These are phyloP conservation scores for Morelia viridis DNA, from an alignment of 2,797 vertebrate genomes.

Conservation along the genomic window DNA sequence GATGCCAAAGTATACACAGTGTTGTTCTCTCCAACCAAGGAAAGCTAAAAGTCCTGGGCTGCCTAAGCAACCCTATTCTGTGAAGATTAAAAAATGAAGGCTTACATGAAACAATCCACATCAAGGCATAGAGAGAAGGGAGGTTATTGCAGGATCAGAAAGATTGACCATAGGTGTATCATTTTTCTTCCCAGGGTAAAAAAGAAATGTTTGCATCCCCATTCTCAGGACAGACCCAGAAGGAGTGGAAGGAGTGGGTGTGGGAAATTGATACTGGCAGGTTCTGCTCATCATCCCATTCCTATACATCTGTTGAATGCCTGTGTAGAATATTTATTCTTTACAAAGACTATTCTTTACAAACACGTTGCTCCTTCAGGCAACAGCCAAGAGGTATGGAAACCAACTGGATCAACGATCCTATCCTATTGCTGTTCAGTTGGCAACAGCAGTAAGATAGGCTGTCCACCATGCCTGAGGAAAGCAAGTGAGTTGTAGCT, in stretches of 20 bases:
- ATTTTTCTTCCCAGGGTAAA: neutral
- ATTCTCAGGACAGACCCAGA: neutral
- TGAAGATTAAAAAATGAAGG: neutral
- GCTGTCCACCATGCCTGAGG: neutral
- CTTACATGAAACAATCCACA: neutral
- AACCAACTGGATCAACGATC: neutral
- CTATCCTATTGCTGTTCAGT: neutral
- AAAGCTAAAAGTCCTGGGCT: neutral
- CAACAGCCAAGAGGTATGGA: neutral
- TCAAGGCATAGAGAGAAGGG: neutral
- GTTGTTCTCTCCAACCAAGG: neutral
- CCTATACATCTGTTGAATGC: neutral
- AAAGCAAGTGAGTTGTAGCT: neutral
- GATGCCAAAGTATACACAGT: neutral
- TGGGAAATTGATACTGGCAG: neutral
- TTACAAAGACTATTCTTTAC: neutral
- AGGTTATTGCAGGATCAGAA: neutral
- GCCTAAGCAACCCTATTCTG: neutral
- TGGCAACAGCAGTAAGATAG: neutral
- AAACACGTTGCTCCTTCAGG: neutral
- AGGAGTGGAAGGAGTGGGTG: neutral
- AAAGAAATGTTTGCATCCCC: neutral
- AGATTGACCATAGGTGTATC: neutral
- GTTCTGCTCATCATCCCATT: neutral
- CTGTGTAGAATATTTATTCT: neutral